A percentile compares a stretch with the other conserved stretches of the same genome.
Conservation (phyloP, 2,888 invertebrate species). For the Drosophila kambysellisi region DNA sequence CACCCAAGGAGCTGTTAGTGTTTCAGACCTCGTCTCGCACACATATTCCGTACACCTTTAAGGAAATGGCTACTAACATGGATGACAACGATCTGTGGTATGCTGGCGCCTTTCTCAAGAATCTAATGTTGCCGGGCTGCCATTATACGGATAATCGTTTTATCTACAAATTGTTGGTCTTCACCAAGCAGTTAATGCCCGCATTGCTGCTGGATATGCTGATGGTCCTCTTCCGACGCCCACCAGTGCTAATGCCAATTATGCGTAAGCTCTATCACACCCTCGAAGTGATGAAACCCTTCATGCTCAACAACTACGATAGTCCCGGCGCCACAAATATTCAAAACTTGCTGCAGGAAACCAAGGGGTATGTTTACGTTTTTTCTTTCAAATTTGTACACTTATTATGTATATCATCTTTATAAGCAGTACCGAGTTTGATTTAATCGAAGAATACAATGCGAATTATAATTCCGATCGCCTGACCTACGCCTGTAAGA, state of each 20-base stretch:
- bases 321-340: constrained; percentile 64
- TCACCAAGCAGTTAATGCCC: constrained; percentile 75
- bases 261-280: constrained; percentile 62
- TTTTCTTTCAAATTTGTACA: not conserved
- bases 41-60: constrained; percentile 58
- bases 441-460: constrained; percentile 33
- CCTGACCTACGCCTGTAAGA: constrained; percentile 13
- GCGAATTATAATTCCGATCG: not conserved
- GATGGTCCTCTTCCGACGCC: constrained; percentile 55
- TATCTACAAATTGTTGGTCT: constrained; percentile 55
- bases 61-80: constrained; percentile 52
- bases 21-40: constrained; percentile 64
- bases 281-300: constrained; percentile 72
- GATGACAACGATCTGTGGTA: constrained; percentile 56
- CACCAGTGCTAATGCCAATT: constrained; percentile 66
- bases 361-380: constrained; percentile 51
- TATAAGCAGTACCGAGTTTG: constrained; percentile 69
- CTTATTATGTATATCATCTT: not conserved
- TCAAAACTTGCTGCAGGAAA: constrained; percentile 23
- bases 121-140: constrained; percentile 61
- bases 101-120: constrained; percentile 57
- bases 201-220: constrained; percentile 63
- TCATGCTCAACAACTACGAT: constrained; percentile 69
- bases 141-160: constrained; percentile 60
- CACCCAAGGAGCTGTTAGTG: constrained; percentile 57